Evolutionary conservation across 2,888 invertebrate species (phyloP).

Genomic region (Platerodrilus igneus): DNA sequence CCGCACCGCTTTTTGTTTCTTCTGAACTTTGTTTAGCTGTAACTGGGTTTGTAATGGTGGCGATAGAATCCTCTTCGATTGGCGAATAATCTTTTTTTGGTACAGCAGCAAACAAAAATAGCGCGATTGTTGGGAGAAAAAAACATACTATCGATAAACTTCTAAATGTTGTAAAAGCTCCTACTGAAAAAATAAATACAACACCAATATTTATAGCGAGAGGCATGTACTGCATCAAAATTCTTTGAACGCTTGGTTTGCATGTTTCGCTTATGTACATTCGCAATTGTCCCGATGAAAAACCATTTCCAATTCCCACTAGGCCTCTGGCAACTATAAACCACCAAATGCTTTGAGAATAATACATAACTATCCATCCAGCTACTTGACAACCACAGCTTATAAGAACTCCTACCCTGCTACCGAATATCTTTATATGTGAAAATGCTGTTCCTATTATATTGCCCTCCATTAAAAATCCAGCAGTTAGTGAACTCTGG

Average conservation of each 20-base stretch:
- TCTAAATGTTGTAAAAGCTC: slow-evolving; percentile 23
- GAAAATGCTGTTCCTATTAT: slow-evolving; percentile 27
- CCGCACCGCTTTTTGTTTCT: background rate
- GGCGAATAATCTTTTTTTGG: slow-evolving; percentile 1
- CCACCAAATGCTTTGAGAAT: slow-evolving; percentile 24
- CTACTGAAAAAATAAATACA: slow-evolving; percentile 21
- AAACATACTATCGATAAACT: slow-evolving; percentile 21
- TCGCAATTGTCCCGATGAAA: slow-evolving; percentile 27
- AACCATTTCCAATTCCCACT: slow-evolving; percentile 29
- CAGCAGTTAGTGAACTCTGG: slow-evolving; percentile 28
- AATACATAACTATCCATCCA: slow-evolving; percentile 31
- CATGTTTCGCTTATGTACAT: slow-evolving; percentile 28
- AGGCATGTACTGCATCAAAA: slow-evolving; percentile 21
- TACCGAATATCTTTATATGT: slow-evolving; percentile 21
- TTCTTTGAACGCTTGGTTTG: slow-evolving; percentile 17
- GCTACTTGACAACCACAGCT: slow-evolving; percentile 24
- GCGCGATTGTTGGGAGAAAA: slow-evolving; percentile 21
- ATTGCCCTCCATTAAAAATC: slow-evolving; percentile 32
- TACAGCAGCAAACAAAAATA: slow-evolving; percentile 18
- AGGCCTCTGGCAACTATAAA: slow-evolving; percentile 24
- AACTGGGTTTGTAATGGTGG: background rate
- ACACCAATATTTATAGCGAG: slow-evolving; percentile 26
- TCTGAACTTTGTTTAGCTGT: background rate
- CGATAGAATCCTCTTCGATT: background rate
- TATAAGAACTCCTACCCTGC: slow-evolving; percentile 25